Percentiles rank a stretch among this genome's conserved stretches.
Conservation (phyloP, 2,797 vertebrate species). For the Squalus acanthias region DNA sequence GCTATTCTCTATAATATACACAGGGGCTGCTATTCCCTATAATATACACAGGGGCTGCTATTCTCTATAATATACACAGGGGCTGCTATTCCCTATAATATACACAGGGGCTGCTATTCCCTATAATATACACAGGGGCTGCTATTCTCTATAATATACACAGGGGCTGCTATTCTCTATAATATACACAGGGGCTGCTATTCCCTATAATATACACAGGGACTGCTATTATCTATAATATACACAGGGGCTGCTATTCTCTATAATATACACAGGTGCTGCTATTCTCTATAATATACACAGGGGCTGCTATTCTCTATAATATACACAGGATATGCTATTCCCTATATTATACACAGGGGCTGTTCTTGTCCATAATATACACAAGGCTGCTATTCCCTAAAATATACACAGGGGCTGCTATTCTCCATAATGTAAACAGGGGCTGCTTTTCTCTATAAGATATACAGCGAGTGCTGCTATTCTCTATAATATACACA, state of each 20-base stretch:
- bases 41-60: neutral
- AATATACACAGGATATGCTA: too few species aligned
- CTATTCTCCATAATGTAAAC: neutral
- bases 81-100: neutral
- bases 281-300: too few species aligned
- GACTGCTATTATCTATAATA: neutral
- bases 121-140: neutral
- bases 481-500: neutral
- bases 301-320: too few species aligned
- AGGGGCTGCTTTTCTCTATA: neutral
- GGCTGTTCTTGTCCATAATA: neutral
- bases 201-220: slow-evolving; percentile 1
- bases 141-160: neutral
- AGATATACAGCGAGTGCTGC: too few species aligned
- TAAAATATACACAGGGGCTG: neutral
- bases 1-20: neutral
- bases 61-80: neutral
- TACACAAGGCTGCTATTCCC: neutral
- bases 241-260: neutral
- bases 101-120: too few species aligned
- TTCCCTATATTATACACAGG: neutral
- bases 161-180: neutral
- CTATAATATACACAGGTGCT: too few species aligned
- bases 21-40: neutral
- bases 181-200: neutral